Evolutionary conservation across 1,140 invertebrate species (phyloP).

Genomic region (Anagrus nilaparvatae): DNA sequence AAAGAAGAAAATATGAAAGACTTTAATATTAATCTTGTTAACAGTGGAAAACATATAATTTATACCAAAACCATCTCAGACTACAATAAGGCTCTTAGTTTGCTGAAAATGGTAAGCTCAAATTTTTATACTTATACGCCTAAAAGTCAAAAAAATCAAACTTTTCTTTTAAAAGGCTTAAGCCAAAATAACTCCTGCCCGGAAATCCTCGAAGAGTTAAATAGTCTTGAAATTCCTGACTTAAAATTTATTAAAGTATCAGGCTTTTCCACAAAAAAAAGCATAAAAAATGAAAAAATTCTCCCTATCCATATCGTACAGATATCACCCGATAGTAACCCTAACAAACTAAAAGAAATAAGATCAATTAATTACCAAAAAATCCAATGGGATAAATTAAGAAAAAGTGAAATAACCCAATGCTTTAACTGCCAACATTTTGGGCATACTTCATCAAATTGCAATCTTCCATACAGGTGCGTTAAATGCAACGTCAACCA

Average conservation of each 20-base stretch:
- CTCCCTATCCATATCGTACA: neutral
- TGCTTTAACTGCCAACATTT: conserved; percentile 16
- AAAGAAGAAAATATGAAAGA: neutral
- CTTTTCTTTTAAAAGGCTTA: neutral
- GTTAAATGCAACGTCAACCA: conserved; percentile 13
- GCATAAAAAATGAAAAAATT: neutral
- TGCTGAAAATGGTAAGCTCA: neutral
- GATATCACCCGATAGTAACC: neutral
- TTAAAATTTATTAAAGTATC: neutral
- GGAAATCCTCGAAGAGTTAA: neutral
- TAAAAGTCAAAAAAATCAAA: neutral
- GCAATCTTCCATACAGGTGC: conserved; percentile 4
- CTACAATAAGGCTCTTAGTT: neutral
- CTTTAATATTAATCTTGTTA: neutral
- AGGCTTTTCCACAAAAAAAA: no score
- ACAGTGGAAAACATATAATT: neutral
- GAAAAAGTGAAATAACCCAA: conserved; percentile 8
- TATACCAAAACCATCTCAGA: neutral
- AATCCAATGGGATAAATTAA: conserved; percentile 11
- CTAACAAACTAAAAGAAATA: neutral
- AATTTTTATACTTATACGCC: conserved; percentile 2
- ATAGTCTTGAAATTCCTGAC: neutral
- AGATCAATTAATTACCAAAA: conserved; percentile 2
- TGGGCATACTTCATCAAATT: conserved; percentile 12
- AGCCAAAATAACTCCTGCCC: neutral